These are phyloP conservation scores for Nomada ferruginata DNA, from an alignment of 2,888 invertebrate species.

Conservation along the genomic window DNA sequence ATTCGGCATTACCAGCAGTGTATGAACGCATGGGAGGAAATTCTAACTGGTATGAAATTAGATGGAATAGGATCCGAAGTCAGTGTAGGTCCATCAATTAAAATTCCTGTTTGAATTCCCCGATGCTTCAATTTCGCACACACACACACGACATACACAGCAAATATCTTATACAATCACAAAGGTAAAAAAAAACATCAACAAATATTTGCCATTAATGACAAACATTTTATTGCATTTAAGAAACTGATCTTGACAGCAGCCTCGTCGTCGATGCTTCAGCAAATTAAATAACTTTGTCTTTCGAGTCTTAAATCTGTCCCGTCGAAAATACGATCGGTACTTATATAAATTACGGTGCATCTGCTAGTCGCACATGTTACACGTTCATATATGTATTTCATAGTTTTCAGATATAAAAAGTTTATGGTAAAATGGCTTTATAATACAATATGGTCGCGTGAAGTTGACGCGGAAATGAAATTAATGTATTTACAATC, in stretches of 20 bases:
- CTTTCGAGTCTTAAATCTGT: conserved; percentile 50
- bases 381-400: conserved; percentile 54
- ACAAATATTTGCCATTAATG: conserved; percentile 43
- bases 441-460: conserved; percentile 56
- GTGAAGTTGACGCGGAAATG: conserved; percentile 49
- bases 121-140: conserved; percentile 12
- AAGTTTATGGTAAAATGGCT: conserved; percentile 57
- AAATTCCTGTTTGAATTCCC: conserved; percentile 71
- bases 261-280: conserved; percentile 60
- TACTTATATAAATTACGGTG: conserved; percentile 57
- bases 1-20: conserved; percentile 88
- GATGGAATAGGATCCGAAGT: conserved; percentile 76
- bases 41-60: conserved; percentile 80
- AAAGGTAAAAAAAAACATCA: conserved; percentile 40
- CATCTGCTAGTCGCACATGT: conserved; percentile 45
- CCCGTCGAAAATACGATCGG: conserved; percentile 34
- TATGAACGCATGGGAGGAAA: conserved; percentile 86
- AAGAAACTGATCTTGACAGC: conserved; percentile 50
- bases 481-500: conserved; percentile 48
- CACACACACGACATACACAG: background rate
- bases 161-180: conserved; percentile 39
- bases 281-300: conserved; percentile 56
- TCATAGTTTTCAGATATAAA: conserved; percentile 61
- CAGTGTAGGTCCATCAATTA: conserved; percentile 68
- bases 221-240: conserved; percentile 64